Evolutionary conservation across 2,888 invertebrate genomes (phyloP).

Genomic region (Amphipyra berbera): DNA sequence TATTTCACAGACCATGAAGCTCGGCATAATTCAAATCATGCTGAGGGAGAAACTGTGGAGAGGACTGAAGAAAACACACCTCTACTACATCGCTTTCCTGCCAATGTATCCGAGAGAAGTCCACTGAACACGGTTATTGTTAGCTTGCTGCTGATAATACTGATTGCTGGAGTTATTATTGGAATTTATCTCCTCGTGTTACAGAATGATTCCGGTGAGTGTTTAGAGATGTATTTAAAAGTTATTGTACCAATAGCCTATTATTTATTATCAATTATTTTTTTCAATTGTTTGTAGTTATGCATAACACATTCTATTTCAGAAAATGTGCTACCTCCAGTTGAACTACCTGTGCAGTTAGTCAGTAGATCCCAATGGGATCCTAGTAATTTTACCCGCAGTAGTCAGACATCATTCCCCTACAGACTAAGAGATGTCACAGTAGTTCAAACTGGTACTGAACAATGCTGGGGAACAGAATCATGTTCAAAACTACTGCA

Average conservation of each 20-base stretch:
- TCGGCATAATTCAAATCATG: conserved; percentile 67
- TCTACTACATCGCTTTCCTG: conserved; percentile 70
- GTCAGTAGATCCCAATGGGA: conserved; percentile 69
- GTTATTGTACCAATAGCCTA: not conserved
- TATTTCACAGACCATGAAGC: conserved; percentile 76
- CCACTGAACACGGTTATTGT: conserved; percentile 67
- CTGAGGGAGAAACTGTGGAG: conserved; percentile 54
- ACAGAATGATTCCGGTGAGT: conserved; percentile 75
- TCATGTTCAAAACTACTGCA: conserved; percentile 74
- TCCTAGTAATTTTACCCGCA: conserved; percentile 21
- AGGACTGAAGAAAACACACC: conserved; percentile 70
- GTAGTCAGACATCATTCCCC: conserved; percentile 22
- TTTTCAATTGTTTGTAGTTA: no score
- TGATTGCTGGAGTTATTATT: conserved; percentile 76
- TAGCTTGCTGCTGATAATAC: conserved; percentile 68
- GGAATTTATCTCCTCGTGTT: conserved; percentile 80
- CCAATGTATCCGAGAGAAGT: conserved; percentile 38
- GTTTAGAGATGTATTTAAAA: not conserved
- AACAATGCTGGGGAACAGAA: conserved; percentile 68
- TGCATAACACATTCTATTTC: conserved; percentile 28
- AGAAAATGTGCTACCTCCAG: conserved; percentile 79
- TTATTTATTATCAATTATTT: no score
- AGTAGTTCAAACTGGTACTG: conserved; percentile 81
- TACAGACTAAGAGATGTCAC: conserved; percentile 73
- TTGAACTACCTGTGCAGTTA: conserved; percentile 68